Evolutionary conservation across 2,888 invertebrate species (phyloP).

Genomic region (Formica aserva): DNA sequence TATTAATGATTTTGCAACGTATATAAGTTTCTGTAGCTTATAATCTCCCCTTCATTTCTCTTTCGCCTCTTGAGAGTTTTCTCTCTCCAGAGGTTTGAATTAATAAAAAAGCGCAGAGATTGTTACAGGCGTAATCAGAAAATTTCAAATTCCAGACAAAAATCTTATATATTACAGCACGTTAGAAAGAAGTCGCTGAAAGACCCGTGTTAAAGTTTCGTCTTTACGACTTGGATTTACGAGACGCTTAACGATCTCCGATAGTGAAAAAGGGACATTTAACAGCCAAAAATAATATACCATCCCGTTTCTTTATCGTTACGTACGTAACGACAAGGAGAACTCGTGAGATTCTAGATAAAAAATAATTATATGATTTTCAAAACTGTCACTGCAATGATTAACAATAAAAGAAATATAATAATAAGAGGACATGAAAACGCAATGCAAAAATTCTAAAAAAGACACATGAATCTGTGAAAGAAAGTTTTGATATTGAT

Average conservation of each 20-base stretch:
- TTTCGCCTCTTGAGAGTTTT: background rate
- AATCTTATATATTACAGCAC: conserved; percentile 29
- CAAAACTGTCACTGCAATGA: background rate
- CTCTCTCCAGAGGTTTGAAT: background rate
- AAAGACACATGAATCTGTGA: background rate
- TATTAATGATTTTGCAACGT: conserved; percentile 6
- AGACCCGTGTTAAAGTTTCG: conserved; percentile 58
- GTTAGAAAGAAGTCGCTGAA: conserved; percentile 50
- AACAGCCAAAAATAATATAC: conserved; percentile 23
- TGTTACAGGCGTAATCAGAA: conserved; percentile 10
- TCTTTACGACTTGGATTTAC: conserved; percentile 35
- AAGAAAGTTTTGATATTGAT: conserved; percentile 7
- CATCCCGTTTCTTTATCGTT: background rate
- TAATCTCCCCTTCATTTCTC: background rate
- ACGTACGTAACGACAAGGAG: background rate
- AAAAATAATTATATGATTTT: background rate
- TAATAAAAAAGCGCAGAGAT: conserved; percentile 4
- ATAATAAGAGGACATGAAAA: background rate
- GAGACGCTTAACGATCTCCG: conserved; percentile 46
- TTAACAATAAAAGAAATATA: background rate
- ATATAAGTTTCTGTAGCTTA: background rate
- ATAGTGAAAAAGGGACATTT: conserved; percentile 35
- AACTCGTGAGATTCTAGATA: background rate
- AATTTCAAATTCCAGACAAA: conserved; percentile 52
- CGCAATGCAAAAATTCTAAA: background rate